Evolutionary conservation across 2,888 invertebrate species (phyloP).

Genomic region (Lasiommata megera): DNA sequence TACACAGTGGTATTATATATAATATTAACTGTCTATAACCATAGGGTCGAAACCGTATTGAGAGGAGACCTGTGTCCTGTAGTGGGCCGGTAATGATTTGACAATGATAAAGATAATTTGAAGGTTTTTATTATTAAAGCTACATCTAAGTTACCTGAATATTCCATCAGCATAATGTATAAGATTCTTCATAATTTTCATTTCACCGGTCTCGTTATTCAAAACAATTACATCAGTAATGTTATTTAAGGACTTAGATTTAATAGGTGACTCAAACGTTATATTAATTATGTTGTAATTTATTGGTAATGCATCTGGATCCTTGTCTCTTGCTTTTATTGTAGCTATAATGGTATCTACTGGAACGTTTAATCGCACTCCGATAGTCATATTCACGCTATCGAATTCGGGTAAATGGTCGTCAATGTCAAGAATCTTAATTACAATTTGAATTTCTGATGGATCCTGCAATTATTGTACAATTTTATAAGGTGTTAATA

Average conservation of each 20-base stretch:
- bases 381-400: constrained; percentile 83
- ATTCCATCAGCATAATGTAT: constrained; percentile 85
- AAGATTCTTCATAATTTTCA: constrained; percentile 85
- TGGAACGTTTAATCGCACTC: constrained; percentile 88
- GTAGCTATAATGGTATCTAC: constrained; percentile 86
- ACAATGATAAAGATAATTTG: no score
- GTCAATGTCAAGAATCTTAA: constrained; percentile 86
- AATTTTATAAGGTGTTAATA: no score
- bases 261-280: constrained; percentile 78
- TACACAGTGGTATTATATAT: no score
- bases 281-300: constrained; percentile 83
- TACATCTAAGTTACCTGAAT: constrained; percentile 83
- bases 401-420: constrained; percentile 87
- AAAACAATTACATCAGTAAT: constrained; percentile 81
- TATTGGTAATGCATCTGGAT: constrained; percentile 84
- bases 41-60: no score
- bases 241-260: constrained; percentile 63
- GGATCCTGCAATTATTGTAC: constrained; percentile 77
- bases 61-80: no score
- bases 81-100: no score
- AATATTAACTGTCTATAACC: no score
- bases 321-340: constrained; percentile 85
- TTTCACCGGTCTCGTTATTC: constrained; percentile 85
- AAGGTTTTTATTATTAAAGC: no score
- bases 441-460: constrained; percentile 84